Evolutionary conservation across 2,888 invertebrate species (phyloP), one percentile per base, ranked within the genome.

Genomic region (Dioctria rufipes): DNA sequence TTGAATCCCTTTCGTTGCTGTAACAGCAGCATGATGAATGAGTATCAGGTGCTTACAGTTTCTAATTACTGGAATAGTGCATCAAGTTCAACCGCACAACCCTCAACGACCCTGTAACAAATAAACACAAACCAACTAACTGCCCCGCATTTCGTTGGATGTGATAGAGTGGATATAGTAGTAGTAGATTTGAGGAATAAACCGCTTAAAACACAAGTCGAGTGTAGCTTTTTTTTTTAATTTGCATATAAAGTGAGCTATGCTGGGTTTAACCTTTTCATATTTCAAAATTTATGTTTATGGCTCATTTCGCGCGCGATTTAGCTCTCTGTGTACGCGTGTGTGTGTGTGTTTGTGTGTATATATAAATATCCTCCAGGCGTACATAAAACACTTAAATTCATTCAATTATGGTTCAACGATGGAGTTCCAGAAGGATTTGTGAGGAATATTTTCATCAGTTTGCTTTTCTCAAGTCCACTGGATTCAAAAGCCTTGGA

Each of bases 1-100:
- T 69, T 69, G 69, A 69, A 69, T 69, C 37, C 51, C 39, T 39
- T 69, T 25, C 69, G 51, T 51, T 51, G 5, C 11, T 54, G 51
- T 25, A 25, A 25, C 49, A 39, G 67, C 49, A 46, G 51, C 37
- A 39, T 69, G 69, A 69, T 69, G 69, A 69, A 69, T 69, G 69
- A 51, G 69, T 69, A 54, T 69, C 69, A 69, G 69, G 69, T 69
- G 69, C 69, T 51, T 69, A 39, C 69, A 51, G 51, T 69, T 69
- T 51, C 69, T 69, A 69, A 69, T 69, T 69, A 69, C 69, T 51
- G 69, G 51, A 49, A 69, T 69, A 69, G 69, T 69, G 51, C 69
- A 54, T 46, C 69, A 39, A 51, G 37, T 51, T 51, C 37, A 25
- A 69, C 69, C 69, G 25, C 25, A 54, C n/a, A 54, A 54, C 54